A percentile compares a stretch with the other conserved stretches of the same genome.
Conservation (phyloP, 1,140 invertebrate genomes). For the Megalonaias nervosa region DNA sequence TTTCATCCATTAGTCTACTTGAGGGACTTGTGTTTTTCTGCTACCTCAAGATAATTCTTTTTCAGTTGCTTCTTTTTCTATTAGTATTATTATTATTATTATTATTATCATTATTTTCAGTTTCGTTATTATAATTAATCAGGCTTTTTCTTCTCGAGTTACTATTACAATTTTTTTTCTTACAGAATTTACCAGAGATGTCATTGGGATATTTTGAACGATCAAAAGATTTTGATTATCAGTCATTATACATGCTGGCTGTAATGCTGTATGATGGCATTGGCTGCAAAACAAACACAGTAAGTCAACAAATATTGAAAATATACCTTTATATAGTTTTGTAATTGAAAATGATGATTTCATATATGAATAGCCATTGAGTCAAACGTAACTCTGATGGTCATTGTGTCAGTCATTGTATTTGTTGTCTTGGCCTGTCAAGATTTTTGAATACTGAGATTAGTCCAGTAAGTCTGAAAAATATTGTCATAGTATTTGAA, state of each 20-base stretch:
- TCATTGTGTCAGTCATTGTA: too few relatives aligned
- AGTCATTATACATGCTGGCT: slow-evolving; percentile 66
- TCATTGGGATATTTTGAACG: slow-evolving; percentile 65
- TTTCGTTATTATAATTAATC: not conserved
- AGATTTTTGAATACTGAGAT: too few relatives aligned
- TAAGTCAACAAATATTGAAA: slow-evolving; percentile 35
- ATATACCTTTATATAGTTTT: too few relatives aligned
- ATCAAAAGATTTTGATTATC: slow-evolving; percentile 63
- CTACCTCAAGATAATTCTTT: not conserved
- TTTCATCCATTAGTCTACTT: too few relatives aligned
- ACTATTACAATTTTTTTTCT: slow-evolving; percentile 22
- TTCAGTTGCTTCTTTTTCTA: not conserved
- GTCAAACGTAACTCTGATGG: too few relatives aligned
- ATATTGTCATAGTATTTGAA: too few relatives aligned
- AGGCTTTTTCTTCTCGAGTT: not conserved
- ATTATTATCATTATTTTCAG: not conserved
- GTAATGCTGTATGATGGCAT: slow-evolving; percentile 69
- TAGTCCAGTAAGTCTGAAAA: too few relatives aligned
- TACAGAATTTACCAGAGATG: slow-evolving; percentile 64
- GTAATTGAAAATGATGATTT: too few relatives aligned
- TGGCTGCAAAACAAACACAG: slow-evolving; percentile 55
- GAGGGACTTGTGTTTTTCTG: too few relatives aligned
- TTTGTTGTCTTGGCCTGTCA: too few relatives aligned
- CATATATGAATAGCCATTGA: too few relatives aligned
- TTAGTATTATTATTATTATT: not conserved